These are phyloP conservation scores for Pristionchus mayeri DNA, from an alignment of 2,888 invertebrate genomes.

Conservation along the genomic window DNA sequence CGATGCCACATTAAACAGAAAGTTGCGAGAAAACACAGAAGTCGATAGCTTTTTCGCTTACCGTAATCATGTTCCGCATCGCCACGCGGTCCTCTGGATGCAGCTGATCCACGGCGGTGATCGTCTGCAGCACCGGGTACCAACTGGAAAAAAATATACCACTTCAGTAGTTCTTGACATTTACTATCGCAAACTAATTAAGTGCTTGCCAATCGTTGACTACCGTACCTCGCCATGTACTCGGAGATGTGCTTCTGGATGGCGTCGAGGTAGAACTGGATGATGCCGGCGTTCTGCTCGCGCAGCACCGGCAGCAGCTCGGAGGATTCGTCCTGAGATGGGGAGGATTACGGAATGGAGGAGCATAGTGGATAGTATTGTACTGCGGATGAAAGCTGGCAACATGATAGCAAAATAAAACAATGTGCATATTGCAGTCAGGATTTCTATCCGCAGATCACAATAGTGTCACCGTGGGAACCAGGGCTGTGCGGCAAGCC, in stretches of 20 bases:
- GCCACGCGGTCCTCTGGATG: slow-evolving; percentile 46
- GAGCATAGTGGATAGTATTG: not conserved
- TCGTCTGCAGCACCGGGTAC: slow-evolving; percentile 49
- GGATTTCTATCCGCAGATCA: no score
- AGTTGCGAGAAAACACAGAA: no score
- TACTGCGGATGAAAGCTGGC: no score
- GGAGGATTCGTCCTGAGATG: slow-evolving; percentile 58
- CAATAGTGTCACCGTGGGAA: no score
- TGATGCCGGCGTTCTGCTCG: slow-evolving; percentile 65
- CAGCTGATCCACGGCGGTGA: slow-evolving; percentile 49
- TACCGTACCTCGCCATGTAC: slow-evolving; percentile 59
- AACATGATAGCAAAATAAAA: no score
- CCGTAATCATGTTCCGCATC: slow-evolving; percentile 50
- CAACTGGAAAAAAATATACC: slow-evolving; percentile 49
- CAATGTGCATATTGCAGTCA: no score
- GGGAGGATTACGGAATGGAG: slow-evolving; percentile 40
- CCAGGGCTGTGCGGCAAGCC: no score
- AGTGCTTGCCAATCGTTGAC: no score
- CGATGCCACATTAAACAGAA: no score
- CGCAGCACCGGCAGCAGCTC: slow-evolving; percentile 65
- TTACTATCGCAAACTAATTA: no score
- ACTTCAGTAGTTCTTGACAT: no score
- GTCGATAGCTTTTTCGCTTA: no score
- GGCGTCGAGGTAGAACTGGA: slow-evolving; percentile 69
- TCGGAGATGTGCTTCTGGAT: slow-evolving; percentile 65